Evolutionary conservation across 2,113 vertebrate genomes (phyloP).

Genomic region (Ginglymostoma cirratum): DNA sequence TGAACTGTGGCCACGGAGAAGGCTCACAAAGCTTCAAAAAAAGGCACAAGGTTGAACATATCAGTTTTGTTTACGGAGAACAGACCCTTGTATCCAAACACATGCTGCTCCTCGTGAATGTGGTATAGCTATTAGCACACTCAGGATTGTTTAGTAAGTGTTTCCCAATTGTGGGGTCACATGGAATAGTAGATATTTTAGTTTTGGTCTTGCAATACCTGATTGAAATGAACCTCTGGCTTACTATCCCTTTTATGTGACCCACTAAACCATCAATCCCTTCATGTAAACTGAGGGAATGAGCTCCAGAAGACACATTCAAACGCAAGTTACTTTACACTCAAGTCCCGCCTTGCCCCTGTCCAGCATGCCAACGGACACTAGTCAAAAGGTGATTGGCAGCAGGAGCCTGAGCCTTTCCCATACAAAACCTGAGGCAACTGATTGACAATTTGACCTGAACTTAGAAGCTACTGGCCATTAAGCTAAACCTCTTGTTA

Average conservation of each 20-base stretch:
- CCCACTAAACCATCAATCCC: neutral
- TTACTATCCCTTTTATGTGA: neutral
- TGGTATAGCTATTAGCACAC: neutral
- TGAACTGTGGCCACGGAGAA: neutral
- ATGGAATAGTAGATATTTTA: neutral
- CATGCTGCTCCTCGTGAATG: neutral
- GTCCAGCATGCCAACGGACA: neutral
- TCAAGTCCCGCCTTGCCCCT: neutral
- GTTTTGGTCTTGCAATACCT: neutral
- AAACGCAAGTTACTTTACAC: neutral
- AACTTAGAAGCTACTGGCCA: neutral
- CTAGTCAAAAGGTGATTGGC: neutral
- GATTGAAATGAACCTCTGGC: no score
- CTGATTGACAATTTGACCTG: neutral
- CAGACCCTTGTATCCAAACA: neutral
- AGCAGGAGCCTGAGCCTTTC: neutral
- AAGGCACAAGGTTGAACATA: neutral
- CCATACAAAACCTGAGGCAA: neutral
- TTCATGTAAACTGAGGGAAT: neutral
- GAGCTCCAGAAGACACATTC: neutral
- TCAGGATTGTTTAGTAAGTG: neutral
- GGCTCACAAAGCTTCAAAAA: neutral
- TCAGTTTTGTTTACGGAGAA: neutral
- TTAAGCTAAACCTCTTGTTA: neutral
- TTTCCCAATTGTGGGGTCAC: neutral